Evolutionary conservation across 2,113 vertebrate species (phyloP).

Genomic region (Agelaius phoeniceus): DNA sequence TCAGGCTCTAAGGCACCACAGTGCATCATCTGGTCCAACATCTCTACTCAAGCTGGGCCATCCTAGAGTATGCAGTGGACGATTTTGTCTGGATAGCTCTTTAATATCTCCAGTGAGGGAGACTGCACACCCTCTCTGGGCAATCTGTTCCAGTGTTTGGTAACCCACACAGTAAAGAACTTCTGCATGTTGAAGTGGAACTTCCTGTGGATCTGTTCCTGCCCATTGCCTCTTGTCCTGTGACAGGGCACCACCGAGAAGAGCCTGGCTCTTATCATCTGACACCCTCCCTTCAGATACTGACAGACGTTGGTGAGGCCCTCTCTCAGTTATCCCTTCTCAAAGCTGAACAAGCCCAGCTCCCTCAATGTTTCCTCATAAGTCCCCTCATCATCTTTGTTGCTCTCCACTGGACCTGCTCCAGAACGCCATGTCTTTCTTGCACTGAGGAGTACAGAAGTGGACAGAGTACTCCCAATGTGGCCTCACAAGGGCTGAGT

Average conservation of each 20-base stretch:
- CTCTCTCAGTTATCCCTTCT: background rate
- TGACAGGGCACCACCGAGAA: background rate
- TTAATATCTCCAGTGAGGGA: background rate
- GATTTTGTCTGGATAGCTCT: no score
- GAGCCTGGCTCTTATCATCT: background rate
- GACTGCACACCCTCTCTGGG: background rate
- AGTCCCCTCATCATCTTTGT: background rate
- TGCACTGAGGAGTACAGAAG: background rate
- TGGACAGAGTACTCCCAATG: background rate
- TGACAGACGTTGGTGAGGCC: background rate
- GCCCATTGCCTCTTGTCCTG: background rate
- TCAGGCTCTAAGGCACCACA: background rate
- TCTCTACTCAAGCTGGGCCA: background rate
- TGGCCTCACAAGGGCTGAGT: no score
- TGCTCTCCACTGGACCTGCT: background rate
- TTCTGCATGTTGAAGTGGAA: background rate
- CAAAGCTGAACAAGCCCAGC: background rate
- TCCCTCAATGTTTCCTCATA: accelerated
- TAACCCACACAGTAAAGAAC: background rate
- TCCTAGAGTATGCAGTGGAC: background rate
- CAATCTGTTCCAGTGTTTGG: no score
- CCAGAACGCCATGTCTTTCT: background rate
- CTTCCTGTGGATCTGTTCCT: background rate
- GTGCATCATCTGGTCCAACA: accelerated
- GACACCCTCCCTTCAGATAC: background rate